These are phyloP conservation scores for crab-eating macaque (Macaca fascicularis) DNA, from an alignment of 2,113 vertebrate species.

Conservation along the genomic window DNA sequence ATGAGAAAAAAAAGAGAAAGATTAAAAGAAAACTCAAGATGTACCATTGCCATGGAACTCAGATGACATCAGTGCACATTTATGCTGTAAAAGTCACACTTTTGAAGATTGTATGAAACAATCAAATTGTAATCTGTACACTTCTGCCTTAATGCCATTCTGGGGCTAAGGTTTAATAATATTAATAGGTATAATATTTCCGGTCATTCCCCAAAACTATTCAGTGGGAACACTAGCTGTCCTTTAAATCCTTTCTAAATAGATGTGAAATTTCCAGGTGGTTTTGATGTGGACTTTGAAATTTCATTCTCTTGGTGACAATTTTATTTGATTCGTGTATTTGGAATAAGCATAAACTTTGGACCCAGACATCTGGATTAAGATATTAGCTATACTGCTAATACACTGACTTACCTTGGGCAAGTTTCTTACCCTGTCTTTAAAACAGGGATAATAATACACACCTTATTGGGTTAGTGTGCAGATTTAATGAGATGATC, in stretches of 20 bases:
- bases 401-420: background rate
- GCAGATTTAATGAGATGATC: constrained; percentile 30
- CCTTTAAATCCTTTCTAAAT: constrained; percentile 6
- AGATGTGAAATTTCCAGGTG: background rate
- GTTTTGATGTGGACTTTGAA: background rate
- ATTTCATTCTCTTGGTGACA: constrained; percentile 16
- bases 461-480: background rate
- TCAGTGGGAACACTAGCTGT: background rate
- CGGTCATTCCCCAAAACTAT: background rate
- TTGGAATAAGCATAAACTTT: background rate
- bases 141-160: background rate
- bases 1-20: too few relatives aligned
- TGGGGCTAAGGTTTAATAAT: background rate
- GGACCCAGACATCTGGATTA: background rate
- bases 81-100: background rate
- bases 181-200: background rate
- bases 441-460: background rate
- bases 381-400: background rate
- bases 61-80: background rate
- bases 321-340: background rate
- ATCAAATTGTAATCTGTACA: background rate
- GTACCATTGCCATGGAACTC: background rate
- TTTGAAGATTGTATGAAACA: constrained; percentile 2
- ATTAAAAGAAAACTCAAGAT: background rate
- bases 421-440: constrained; percentile 20